phyloP scores from a whole-genome alignment of 2,797 vertebrate genomes.

The Tapera naevia region DNA sequence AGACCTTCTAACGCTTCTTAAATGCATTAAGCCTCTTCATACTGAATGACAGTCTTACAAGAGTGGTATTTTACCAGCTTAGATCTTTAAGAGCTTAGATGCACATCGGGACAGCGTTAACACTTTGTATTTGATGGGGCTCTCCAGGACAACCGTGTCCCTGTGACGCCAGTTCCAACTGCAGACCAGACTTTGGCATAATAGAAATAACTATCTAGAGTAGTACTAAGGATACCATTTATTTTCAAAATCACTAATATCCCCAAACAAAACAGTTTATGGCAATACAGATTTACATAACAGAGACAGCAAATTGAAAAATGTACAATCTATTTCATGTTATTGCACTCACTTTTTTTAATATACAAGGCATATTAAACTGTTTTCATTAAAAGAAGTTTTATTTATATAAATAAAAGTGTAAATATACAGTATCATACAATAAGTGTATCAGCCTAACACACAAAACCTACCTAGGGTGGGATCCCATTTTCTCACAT shows the following conservation, averaged over 20 bases:
- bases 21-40: neutral
- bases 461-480: conserved; percentile 64
- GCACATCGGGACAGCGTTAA: neutral
- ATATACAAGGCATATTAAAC: conserved; percentile 82
- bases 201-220: conserved; percentile 26
- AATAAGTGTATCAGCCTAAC: conserved; percentile 70
- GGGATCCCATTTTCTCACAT: conserved; percentile 46
- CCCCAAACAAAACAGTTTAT: conserved; percentile 68
- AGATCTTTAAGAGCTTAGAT: neutral
- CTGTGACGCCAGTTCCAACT: neutral
- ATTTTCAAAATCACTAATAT: conserved; percentile 83
- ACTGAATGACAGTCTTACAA: neutral
- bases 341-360: conserved; percentile 82
- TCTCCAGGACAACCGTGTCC: neutral
- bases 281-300: conserved; percentile 78
- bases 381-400: conserved; percentile 68
- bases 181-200: neutral
- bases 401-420: conserved; percentile 79
- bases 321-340: conserved; percentile 81
- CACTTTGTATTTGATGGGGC: neutral
- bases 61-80: neutral
- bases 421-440: conserved; percentile 80
- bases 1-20: neutral
- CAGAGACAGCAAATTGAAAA: conserved; percentile 72
- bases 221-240: conserved; percentile 74